These are phyloP conservation scores for Scomber colias DNA, from an alignment of 2,113 vertebrate genomes.

Conservation along the genomic window DNA sequence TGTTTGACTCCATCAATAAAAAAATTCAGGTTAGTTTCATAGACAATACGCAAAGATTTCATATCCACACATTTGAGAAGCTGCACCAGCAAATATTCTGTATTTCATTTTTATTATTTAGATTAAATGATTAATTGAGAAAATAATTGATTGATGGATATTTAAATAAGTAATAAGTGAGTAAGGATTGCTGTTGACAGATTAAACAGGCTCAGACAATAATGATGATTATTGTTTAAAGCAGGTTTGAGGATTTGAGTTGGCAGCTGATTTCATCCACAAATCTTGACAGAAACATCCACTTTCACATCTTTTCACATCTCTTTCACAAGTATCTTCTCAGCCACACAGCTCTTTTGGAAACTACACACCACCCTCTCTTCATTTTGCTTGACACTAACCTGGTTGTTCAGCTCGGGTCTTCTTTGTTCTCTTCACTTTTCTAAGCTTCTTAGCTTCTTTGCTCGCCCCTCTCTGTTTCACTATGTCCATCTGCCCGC, in stretches of 20 bases:
- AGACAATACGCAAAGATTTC: too few relatives aligned
- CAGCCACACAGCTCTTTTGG: constrained; percentile 28
- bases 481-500: constrained; percentile 76
- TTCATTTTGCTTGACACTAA: constrained; percentile 67
- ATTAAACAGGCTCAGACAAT: constrained; percentile 3
- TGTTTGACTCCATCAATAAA: too few relatives aligned
- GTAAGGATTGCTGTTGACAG: constrained; percentile 15
- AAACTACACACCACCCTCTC: constrained; percentile 20
- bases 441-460: constrained; percentile 65
- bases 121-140: too few relatives aligned
- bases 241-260: not conserved
- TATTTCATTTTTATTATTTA: too few relatives aligned
- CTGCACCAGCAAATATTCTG: too few relatives aligned
- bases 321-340: not conserved
- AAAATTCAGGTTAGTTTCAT: too few relatives aligned
- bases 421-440: constrained; percentile 73
- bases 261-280: constrained; percentile 21
- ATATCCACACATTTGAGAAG: too few relatives aligned
- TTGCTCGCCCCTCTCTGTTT: constrained; percentile 71
- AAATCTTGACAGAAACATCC: constrained; percentile 7
- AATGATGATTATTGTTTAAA: constrained; percentile 7
- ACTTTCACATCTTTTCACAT: constrained; percentile 18
- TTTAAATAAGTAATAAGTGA: too few relatives aligned
- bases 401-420: constrained; percentile 62
- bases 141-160: too few relatives aligned